Evolutionary conservation across 2,888 invertebrate species (phyloP), one percentile per base, ranked within the genome.

Genomic region (Lasius fuliginosus): DNA sequence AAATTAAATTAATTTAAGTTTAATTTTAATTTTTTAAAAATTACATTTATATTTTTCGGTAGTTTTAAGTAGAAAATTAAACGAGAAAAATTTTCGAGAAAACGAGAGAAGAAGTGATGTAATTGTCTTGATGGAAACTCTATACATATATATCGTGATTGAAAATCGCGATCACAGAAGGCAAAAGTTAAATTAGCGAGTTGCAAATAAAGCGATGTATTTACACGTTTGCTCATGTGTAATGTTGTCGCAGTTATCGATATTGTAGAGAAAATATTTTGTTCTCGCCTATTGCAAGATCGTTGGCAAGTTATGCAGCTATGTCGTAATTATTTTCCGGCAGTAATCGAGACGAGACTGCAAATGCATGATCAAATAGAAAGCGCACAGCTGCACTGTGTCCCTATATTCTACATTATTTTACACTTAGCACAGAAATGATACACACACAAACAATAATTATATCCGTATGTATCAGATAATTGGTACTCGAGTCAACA

Each of bases 321-420:
- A 30, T 90, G 90, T 87, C 73, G 90, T 79, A 90, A 90, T 87
- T 84, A 90, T 90, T 90, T 90, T 88, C 89, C 84, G 86, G 73
- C 75, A 76, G 87, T 87, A 90, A 85, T 90, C 90, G 87, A 89
- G 88, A 88, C 90, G 86, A 84, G 85, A 86, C 86, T 89, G 89
- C 83, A 68, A 86, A 86, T 84, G 74, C 67, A 69, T 65, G 65
- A 76, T 77, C 69, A 84, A 88, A 87, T 88, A 90, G 90, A 90
- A 87, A 88, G 90, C 65, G 89, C 82, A 84, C 86, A 85, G 86
- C 82, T 89, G 81, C 49, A 65, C 74, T 33, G 40, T 58, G 69
- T 82, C 84, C 64, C 64, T 89, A 83, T 86, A 87, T 87, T 88
- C 81, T 86, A 89, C 82, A 88, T 84, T 82, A 40, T 75, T 82